Base-by-base conservation (phyloP, 2,888 invertebrate genomes). In the Hipparchia semele region DNA sequence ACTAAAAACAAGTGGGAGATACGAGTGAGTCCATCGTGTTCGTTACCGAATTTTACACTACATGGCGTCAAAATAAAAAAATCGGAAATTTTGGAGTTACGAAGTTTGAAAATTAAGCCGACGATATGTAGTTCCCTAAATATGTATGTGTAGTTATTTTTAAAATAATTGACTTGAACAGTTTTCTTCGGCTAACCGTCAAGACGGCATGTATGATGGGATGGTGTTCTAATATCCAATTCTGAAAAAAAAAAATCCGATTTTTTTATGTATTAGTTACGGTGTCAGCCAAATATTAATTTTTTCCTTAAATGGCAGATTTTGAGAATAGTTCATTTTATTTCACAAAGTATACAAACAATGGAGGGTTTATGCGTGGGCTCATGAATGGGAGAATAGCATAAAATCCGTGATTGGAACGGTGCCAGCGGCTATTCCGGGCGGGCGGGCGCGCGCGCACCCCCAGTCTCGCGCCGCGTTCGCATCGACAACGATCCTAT, bases 381-480 rank as follows among this genome's bases (percentile, higher is more conserved):
- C 81, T 89, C 87, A 89, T 92, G 92, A 93, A 93, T 93, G 93
- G 87, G 87, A 83, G 83, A 85, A 85, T 81, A 84, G 82, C 79
- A 78, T 81, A 79, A 81, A 84, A 79, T 82, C 80, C 85, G 81
- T 79, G 83, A 84, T 89, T 92, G 93, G 93, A 88, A 77, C 69
- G 51, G 51, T 83, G 92, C 93, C 92, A 92, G 86, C 73, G 78
- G 82, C 80, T 92, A 93, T 93, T 94, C 88, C 88, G 86, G 87
- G 90, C 87, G 87, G 87, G 87, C 86, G 90, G 87, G 86, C 90
- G 89, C 87, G 84, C 83, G 88, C 89, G 90, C 90, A 83, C 79
- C 80, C 80, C 85, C 90, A 91, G 91, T 91, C 84, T 82, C 79
- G 79, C 89, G 88, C 84, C 89, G 91, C 88, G 87, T 80, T 80